Percentiles rank a stretch among this genome's conserved stretches.
phyloP scores from a whole-genome alignment of 2,797 vertebrate species.

The Argyrosomus regius region DNA sequence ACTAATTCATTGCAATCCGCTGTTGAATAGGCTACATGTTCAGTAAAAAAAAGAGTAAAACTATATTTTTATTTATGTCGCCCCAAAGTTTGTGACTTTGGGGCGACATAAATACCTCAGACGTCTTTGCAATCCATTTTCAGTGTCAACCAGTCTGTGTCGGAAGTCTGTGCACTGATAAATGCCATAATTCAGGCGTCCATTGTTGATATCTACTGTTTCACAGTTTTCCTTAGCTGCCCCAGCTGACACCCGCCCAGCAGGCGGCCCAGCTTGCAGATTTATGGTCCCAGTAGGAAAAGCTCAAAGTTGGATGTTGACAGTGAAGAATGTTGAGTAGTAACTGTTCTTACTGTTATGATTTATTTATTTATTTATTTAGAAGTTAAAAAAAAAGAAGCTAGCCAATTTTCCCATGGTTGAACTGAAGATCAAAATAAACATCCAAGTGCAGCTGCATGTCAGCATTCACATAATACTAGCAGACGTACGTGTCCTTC shows the following conservation, averaged over 20 bases:
- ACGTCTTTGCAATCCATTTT: not conserved
- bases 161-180: not conserved
- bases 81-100: too few relatives aligned
- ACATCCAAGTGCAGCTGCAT: not conserved
- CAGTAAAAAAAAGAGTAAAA: not conserved
- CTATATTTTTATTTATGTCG: not conserved
- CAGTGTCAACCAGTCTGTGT: not conserved
- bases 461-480: not conserved
- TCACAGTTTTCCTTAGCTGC: conserved; percentile 2
- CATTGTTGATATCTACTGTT: conserved; percentile 8
- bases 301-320: conserved; percentile 13
- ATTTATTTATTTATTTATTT: too few relatives aligned
- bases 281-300: not conserved
- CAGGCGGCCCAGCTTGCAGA: not conserved
- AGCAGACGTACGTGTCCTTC: not conserved
- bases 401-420: not conserved
- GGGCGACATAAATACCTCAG: not conserved
- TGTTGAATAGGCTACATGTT: not conserved
- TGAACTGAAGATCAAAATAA: not conserved
- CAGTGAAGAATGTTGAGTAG: not conserved
- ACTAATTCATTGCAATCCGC: not conserved
- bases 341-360: not conserved
- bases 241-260: not conserved
- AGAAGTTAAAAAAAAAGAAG: not conserved
- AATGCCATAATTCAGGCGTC: conserved; percentile 6